These are phyloP conservation scores for Resseliella maxima DNA, from an alignment of 2,888 invertebrate genomes.

Conservation along the genomic window DNA sequence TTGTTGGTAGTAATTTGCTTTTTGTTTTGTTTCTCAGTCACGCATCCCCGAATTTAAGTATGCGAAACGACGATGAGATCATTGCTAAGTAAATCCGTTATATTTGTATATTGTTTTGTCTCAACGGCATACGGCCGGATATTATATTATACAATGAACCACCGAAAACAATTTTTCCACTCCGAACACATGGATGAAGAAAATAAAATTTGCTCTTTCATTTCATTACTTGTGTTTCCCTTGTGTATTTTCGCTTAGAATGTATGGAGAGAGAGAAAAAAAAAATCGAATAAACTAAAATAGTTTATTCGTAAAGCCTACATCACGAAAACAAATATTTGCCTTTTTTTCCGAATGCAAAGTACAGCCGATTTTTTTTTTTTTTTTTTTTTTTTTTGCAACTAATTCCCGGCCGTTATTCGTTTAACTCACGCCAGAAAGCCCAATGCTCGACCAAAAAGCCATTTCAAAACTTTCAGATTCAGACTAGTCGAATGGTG, in stretches of 20 bases:
- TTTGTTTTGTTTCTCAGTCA: not conserved
- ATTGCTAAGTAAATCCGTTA: not conserved
- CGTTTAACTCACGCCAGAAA: not conserved
- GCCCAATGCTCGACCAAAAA: not conserved
- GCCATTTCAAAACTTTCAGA: no score
- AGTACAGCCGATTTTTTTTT: not conserved
- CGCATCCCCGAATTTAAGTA: not conserved
- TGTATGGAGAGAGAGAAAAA: not conserved
- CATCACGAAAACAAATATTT: not conserved
- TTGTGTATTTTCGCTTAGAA: not conserved
- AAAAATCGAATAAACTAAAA: not conserved
- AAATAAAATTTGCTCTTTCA: not conserved
- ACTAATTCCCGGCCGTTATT: not conserved
- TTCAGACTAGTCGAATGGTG: no score
- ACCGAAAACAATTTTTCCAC: not conserved
- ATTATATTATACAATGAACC: not conserved
- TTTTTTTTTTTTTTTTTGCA: no score
- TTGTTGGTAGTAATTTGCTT: no score
- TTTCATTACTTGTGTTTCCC: not conserved
- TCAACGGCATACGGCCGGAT: not conserved
- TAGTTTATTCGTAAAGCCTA: not conserved
- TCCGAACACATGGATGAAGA: not conserved
- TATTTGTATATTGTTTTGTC: not conserved
- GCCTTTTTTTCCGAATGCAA: not conserved
- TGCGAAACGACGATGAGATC: not conserved